Percentiles rank a stretch among this genome's conserved stretches.
These are phyloP conservation scores for Dascillus cervinus DNA, from an alignment of 2,888 invertebrate species.

Conservation along the genomic window DNA sequence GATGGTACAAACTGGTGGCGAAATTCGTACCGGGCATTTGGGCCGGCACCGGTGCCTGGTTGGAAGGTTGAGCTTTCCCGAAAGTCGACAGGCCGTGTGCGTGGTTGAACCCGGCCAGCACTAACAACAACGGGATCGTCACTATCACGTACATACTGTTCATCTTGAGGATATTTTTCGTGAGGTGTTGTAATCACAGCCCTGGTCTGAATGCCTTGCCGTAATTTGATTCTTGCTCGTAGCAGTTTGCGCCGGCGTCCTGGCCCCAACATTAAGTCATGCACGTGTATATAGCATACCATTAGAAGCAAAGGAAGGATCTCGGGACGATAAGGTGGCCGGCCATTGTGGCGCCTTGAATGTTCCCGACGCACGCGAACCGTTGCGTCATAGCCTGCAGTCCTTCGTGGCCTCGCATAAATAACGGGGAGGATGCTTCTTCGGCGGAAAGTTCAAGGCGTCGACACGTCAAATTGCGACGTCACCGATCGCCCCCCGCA, in stretches of 20 bases:
- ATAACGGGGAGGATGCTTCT: conserved; percentile 7
- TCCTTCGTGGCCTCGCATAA: conserved; percentile 7
- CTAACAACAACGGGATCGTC: conserved; percentile 48
- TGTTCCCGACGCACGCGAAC: conserved; percentile 33
- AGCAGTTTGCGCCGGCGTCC: conserved; percentile 18
- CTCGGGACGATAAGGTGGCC: conserved; percentile 34
- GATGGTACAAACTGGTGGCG: conserved; percentile 17
- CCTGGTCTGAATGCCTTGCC: conserved; percentile 28
- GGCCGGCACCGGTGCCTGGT: conserved; percentile 21
- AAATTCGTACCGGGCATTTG: conserved; percentile 30
- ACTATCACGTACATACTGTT: conserved; percentile 42
- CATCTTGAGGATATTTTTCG: no score
- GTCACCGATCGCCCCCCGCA: no score
- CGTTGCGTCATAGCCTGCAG: conserved; percentile 33
- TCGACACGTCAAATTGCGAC: no score
- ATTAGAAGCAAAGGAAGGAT: conserved; percentile 34
- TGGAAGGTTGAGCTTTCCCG: no score
- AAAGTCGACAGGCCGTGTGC: conserved; percentile 42
- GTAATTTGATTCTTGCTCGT: no score
- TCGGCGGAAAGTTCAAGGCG: no score
- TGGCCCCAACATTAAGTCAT: conserved; percentile 27
- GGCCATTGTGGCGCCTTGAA: conserved; percentile 34
- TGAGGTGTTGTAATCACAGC: conserved; percentile 30
- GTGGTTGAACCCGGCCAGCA: conserved; percentile 43
- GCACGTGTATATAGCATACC: conserved; percentile 34